Evolutionary conservation across 2,888 invertebrate genomes (phyloP).

Genomic region (Zootermopsis nevadensis): DNA sequence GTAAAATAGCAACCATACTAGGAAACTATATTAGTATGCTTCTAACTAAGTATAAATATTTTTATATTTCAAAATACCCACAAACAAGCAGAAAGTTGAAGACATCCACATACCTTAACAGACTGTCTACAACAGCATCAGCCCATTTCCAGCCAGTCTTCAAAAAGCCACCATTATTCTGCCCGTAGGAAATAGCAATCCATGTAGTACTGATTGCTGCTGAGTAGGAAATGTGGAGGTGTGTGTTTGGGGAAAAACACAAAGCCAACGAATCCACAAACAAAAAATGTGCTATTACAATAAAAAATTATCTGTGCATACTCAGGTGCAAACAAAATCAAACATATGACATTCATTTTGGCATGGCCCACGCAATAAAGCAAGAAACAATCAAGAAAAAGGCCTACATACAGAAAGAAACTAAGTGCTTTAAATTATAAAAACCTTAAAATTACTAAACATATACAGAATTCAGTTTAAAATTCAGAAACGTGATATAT

Average conservation of each 20-base stretch:
- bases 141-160: slow-evolving; percentile 40
- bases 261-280: slow-evolving; percentile 30
- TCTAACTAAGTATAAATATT: neutral
- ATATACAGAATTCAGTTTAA: neutral
- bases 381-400: slow-evolving; percentile 8
- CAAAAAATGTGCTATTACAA: slow-evolving; percentile 15
- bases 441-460: neutral
- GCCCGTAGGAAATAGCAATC: slow-evolving; percentile 29
- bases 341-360: neutral
- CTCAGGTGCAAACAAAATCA: slow-evolving; percentile 7
- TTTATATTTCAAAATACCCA: slow-evolving; percentile 41
- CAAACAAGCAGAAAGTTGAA: slow-evolving; percentile 31
- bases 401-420: neutral
- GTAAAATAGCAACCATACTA: neutral
- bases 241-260: slow-evolving; percentile 29
- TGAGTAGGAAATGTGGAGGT: neutral
- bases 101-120: slow-evolving; percentile 42
- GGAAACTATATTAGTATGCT: neutral
- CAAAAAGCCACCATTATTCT: slow-evolving; percentile 32
- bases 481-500: neutral
- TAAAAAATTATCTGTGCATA: slow-evolving; percentile 14
- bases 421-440: neutral
- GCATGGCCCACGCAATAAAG: neutral
- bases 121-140: slow-evolving; percentile 25
- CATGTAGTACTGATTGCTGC: slow-evolving; percentile 20